A percentile compares a stretch with the other conserved stretches of the same genome.
Evolutionary conservation across 2,888 invertebrate genomes (phyloP).

Genomic region (Diarsia brunnea): DNA sequence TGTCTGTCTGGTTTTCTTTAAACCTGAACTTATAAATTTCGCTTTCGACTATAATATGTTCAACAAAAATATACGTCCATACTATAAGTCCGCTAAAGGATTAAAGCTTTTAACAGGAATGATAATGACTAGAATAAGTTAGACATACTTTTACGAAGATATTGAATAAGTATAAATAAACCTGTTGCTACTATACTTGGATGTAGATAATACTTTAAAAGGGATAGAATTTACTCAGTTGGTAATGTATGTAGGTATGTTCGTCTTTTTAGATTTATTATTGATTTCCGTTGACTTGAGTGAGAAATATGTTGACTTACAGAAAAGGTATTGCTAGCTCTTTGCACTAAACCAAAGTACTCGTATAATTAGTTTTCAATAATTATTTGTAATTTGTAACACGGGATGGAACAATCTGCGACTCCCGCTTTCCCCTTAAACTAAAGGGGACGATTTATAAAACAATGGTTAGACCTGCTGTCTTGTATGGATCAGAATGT

Average conservation of each 20-base stretch:
- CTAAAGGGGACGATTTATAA: no score
- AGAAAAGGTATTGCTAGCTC: background rate
- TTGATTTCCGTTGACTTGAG: slow-evolving; percentile 23
- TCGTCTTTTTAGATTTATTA: slow-evolving; percentile 35
- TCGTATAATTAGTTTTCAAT: background rate
- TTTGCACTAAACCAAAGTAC: background rate
- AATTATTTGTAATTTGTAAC: no score
- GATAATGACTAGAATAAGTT: slow-evolving; percentile 9
- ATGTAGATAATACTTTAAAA: slow-evolving; percentile 14
- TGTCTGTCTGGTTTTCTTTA: slow-evolving; percentile 17
- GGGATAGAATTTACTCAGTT: slow-evolving; percentile 18
- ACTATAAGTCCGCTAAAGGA: background rate
- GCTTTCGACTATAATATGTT: slow-evolving; percentile 14
- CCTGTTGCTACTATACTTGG: slow-evolving; percentile 38
- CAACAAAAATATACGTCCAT: background rate
- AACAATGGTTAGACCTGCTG: no score
- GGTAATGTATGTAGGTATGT: no score
- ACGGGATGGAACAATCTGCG: no score
- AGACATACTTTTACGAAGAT: background rate
- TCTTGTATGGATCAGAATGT: no score
- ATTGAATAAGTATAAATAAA: slow-evolving; percentile 32
- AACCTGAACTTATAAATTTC: slow-evolving; percentile 15
- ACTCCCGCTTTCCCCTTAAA: no score
- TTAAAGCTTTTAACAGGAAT: background rate
- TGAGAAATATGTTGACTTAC: slow-evolving; percentile 20